Conservation (phyloP, 2,888 invertebrate species). For the Synanthedon andrenaeformis region DNA sequence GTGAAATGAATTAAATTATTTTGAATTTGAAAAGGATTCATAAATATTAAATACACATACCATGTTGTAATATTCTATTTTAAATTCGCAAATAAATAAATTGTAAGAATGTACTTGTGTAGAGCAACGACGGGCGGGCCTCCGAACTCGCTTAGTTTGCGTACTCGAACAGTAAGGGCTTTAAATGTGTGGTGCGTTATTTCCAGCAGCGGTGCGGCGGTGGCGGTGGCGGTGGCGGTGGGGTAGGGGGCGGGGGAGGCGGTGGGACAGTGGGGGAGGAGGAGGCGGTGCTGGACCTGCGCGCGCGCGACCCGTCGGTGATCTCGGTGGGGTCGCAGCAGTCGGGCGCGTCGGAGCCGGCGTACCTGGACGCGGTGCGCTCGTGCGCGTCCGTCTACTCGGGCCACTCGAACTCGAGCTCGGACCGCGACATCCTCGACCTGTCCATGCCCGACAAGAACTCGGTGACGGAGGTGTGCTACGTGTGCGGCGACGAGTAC, state of each 20-base stretch:
- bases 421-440: slow-evolving; percentile 88
- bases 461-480: slow-evolving; percentile 89
- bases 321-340: slow-evolving; percentile 66
- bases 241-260: slow-evolving; percentile 2
- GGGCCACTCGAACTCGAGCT: slow-evolving; percentile 64
- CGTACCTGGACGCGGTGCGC: slow-evolving; percentile 58
- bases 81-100: too few species aligned
- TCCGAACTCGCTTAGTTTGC: too few species aligned
- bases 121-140: too few species aligned
- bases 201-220: slow-evolving; percentile 24
- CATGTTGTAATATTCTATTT: too few species aligned
- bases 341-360: slow-evolving; percentile 59
- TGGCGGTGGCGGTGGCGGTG: slow-evolving; percentile 3
- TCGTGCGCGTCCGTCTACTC: slow-evolving; percentile 66
- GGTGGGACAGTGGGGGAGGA: slow-evolving; percentile 17
- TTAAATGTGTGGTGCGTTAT: too few species aligned
- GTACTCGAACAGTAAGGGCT: too few species aligned
- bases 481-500: slow-evolving; percentile 91
- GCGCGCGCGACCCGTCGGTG: slow-evolving; percentile 62
- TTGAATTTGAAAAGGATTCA: too few species aligned
- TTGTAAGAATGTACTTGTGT: too few species aligned
- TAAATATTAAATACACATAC: too few species aligned
- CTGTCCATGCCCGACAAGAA: slow-evolving; percentile 94
- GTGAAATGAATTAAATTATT: too few species aligned
- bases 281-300: slow-evolving; percentile 68